Evolutionary conservation across 2,113 vertebrate genomes (phyloP), one percentile per base, ranked within the genome.

Genomic region (Acanthisitta chloris): DNA sequence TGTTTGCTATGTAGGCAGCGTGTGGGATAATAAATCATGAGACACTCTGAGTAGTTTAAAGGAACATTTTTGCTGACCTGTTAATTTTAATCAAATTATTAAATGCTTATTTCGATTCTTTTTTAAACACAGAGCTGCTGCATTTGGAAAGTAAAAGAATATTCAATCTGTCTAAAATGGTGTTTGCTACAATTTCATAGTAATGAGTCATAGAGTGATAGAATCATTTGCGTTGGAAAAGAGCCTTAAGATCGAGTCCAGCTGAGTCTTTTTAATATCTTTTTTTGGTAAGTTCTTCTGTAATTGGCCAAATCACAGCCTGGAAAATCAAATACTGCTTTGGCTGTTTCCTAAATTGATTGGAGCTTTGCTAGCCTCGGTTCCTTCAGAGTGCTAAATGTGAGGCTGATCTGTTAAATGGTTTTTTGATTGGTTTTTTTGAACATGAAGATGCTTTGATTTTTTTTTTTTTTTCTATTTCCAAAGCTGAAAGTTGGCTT

Each of bases 11-110:
- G 94, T 95, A 81, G 90, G 89, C 74, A 72, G 79, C 61, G 61
- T 90, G 96, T 86, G 88, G 95, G 94, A 93, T 94, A 77, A 72
- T 72, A 73, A 82, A 82, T 85, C 58, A 76, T 62, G 79, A 93
- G 79, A 71, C 34, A 26, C 38, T 70, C 12, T 78, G 72, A 92
- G 42, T 65, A 73, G 54, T 66, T 92, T 83, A 66, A 92, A 94
- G 69, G 66, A 76, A 73, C 33, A 14, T 38, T 96, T 93, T 88
- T 95, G 86, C 51, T 94, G 90, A 93, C 48, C 43, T 93, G 43
- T 87, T 82, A 64, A 66, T 92, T 95, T 72, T 54, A 54, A 71
- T 90, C 13, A 79, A 67, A 70, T 83, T 74, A 77, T 69, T 66
- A 34, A 83, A 57, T 78, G 43, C 18, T 80, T 70, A 67, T 12